Evolutionary conservation across 2,797 vertebrate species (phyloP).

Genomic region (Lepus oiostolus): DNA sequence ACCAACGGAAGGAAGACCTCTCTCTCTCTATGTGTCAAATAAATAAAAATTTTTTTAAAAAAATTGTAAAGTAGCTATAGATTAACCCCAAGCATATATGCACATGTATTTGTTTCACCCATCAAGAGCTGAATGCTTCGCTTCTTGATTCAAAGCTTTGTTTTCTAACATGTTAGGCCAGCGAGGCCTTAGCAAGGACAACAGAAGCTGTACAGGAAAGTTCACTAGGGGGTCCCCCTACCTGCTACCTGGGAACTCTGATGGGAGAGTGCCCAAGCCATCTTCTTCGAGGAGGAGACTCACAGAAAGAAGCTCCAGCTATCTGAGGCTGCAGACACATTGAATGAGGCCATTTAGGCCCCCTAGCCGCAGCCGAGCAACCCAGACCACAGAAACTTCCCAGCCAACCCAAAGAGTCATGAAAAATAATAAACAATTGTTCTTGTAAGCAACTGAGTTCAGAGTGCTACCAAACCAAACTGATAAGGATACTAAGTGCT

Average conservation of each 20-base stretch:
- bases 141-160: not conserved
- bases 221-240: not conserved
- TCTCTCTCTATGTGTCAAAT: too few species aligned
- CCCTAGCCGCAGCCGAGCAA: not conserved
- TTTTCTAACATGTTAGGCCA: not conserved
- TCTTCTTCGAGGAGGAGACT: not conserved
- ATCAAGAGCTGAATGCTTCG: not conserved
- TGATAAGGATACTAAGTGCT: not conserved
- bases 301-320: not conserved
- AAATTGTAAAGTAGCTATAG: not conserved
- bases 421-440: not conserved
- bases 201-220: not conserved
- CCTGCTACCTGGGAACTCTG: not conserved
- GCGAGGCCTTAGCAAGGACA: not conserved
- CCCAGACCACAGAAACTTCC: not conserved
- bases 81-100: not conserved
- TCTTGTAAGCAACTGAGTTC: not conserved
- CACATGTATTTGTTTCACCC: not conserved
- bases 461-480: not conserved
- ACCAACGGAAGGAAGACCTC: too few species aligned
- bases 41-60: too few species aligned
- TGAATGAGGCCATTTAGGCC: not conserved
- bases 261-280: not conserved
- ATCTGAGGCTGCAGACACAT: not conserved
- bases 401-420: not conserved